phyloP scores from a whole-genome alignment of 2,113 vertebrate genomes.

The Pristiophorus japonicus region DNA sequence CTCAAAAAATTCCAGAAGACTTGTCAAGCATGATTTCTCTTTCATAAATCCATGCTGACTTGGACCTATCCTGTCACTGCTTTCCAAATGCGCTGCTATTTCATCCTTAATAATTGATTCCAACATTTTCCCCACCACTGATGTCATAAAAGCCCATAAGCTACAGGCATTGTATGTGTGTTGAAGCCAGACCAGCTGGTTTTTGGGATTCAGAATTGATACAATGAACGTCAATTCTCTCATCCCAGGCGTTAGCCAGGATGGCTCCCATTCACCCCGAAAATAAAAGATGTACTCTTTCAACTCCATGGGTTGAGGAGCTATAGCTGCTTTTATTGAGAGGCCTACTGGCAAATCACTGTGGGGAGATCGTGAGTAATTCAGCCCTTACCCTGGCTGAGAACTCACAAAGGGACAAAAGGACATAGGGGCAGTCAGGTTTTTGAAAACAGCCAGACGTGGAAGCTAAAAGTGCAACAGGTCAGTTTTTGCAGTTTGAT shows the following conservation, averaged over 20 bases:
- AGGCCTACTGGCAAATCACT: not conserved
- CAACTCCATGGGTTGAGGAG: not conserved
- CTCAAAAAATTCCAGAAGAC: no score
- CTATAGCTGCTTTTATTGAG: not conserved
- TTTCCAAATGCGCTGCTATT: no score
- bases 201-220: not conserved
- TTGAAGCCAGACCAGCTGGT: not conserved
- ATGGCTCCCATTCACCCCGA: not conserved
- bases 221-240: not conserved
- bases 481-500: no score
- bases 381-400: not conserved
- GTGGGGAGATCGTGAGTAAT: not conserved
- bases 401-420: not conserved
- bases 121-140: no score
- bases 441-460: not conserved
- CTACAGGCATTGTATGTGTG: not conserved
- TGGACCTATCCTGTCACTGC: no score
- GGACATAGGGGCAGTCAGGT: not conserved
- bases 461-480: no score
- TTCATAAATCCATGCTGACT: no score
- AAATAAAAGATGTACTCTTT: no score
- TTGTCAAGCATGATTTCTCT: no score
- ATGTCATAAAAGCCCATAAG: not conserved
- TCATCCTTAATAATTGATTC: no score
- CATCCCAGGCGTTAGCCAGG: not conserved